Evolutionary conservation across 37 sponge, comb jelly and placozoan species (phyloP).

Genomic region (Beroe ovata): DNA sequence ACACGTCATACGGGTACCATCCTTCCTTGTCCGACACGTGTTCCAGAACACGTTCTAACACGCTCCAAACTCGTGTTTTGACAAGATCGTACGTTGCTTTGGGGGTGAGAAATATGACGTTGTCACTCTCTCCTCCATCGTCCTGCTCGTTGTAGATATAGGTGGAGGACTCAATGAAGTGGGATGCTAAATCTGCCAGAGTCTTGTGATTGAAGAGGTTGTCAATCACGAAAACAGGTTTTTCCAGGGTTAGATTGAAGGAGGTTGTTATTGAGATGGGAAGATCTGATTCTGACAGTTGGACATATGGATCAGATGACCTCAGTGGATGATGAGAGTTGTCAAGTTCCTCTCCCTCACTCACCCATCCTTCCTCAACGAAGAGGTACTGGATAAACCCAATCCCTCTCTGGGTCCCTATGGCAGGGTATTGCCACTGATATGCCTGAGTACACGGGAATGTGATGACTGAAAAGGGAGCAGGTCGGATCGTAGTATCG

Average conservation of each 20-base stretch:
- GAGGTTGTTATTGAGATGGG: background rate
- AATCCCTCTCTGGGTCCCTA: slow-evolving; percentile 16
- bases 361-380: background rate
- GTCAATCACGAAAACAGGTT: slow-evolving; percentile 13
- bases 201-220: background rate
- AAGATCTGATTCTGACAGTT: slow-evolving; percentile 2
- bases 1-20: slow-evolving; percentile 62
- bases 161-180: slow-evolving; percentile 11
- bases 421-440: slow-evolving; percentile 65
- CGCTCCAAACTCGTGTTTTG: slow-evolving; percentile 15
- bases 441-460: slow-evolving; percentile 43
- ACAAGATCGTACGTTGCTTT: background rate
- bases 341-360: background rate
- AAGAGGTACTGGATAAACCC: slow-evolving; percentile 19
- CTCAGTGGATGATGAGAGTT: background rate
- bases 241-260: slow-evolving; percentile 5
- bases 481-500: background rate
- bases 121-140: slow-evolving; percentile 26
- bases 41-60: slow-evolving; percentile 7
- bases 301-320: background rate
- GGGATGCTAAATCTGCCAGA: slow-evolving; percentile 4
- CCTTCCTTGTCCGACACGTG: background rate
- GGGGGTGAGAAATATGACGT: slow-evolving; percentile 31
- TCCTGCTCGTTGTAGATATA: slow-evolving; percentile 53
- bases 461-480: background rate